Evolutionary conservation across 2,888 invertebrate genomes (phyloP).

Genomic region (Drosophila mayaguana): DNA sequence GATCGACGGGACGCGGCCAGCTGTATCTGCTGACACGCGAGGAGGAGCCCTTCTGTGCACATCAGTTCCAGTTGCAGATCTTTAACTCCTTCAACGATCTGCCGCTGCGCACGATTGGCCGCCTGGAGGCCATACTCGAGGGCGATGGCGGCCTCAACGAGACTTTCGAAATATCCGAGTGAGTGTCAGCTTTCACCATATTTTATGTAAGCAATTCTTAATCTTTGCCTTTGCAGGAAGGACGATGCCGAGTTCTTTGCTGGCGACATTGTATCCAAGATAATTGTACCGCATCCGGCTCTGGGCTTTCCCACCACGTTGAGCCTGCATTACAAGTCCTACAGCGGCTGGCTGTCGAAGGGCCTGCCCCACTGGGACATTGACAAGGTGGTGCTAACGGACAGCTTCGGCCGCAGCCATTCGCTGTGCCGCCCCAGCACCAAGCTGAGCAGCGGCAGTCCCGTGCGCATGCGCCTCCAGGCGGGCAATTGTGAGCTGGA

Average conservation of each 20-base stretch:
- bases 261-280: conserved; percentile 91
- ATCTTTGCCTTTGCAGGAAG: conserved; percentile 87
- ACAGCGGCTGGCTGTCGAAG: conserved; percentile 95
- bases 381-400: conserved; percentile 92
- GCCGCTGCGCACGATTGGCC: conserved; percentile 88
- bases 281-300: conserved; percentile 95
- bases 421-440: conserved; percentile 92
- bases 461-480: conserved; percentile 90
- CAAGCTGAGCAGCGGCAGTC: conserved; percentile 90
- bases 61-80: conserved; percentile 94
- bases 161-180: conserved; percentile 95
- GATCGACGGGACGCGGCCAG: conserved; percentile 92
- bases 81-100: conserved; percentile 90
- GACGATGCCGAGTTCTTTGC: conserved; percentile 91
- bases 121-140: conserved; percentile 91
- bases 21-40: conserved; percentile 95
- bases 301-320: conserved; percentile 90
- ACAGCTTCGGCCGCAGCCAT: conserved; percentile 93
- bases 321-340: conserved; percentile 93
- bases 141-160: conserved; percentile 94
- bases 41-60: conserved; percentile 97
- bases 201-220: neutral
- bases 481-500: conserved; percentile 92
- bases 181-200: conserved; percentile 71
- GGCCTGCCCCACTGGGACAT: conserved; percentile 92